phyloP scores from a whole-genome alignment of 1,140 invertebrate genomes.

The Heterodera carotae region DNA sequence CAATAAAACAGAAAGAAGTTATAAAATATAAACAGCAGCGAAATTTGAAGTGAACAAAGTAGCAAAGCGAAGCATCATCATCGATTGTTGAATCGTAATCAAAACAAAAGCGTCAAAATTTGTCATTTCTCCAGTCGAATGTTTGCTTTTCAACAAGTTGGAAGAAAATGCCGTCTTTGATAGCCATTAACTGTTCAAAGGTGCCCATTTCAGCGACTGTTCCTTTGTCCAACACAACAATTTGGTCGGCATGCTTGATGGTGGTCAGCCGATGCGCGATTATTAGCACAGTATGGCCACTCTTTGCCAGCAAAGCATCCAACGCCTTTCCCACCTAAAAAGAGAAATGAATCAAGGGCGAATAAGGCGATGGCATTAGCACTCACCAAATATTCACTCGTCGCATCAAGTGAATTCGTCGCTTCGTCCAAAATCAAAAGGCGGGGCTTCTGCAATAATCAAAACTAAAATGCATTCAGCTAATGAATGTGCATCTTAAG shows the following conservation, averaged over 20 bases:
- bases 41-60: neutral
- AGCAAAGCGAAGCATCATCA: neutral
- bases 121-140: slow-evolving; percentile 57
- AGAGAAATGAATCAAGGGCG: slow-evolving; percentile 1
- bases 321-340: slow-evolving; percentile 66
- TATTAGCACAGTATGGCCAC: slow-evolving; percentile 62
- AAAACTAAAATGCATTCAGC: too few relatives aligned
- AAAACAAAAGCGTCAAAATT: slow-evolving; percentile 32
- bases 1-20: neutral
- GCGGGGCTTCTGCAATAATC: slow-evolving; percentile 65
- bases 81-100: too few relatives aligned
- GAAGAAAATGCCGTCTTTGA: slow-evolving; percentile 66
- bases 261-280: slow-evolving; percentile 69
- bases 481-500: too few relatives aligned
- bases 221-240: slow-evolving; percentile 70
- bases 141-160: slow-evolving; percentile 68
- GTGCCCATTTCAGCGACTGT: slow-evolving; percentile 69
- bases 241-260: slow-evolving; percentile 71
- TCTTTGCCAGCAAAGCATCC: slow-evolving; percentile 66
- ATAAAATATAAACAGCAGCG: too few relatives aligned
- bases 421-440: slow-evolving; percentile 70
- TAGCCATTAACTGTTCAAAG: slow-evolving; percentile 68
- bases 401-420: slow-evolving; percentile 69
- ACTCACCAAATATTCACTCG: slow-evolving; percentile 66
- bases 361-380: too few relatives aligned